A percentile compares a stretch with the other conserved stretches of the same genome.
phyloP scores from a whole-genome alignment of 2,888 invertebrate genomes.

The Iphiclides podalirius region DNA sequence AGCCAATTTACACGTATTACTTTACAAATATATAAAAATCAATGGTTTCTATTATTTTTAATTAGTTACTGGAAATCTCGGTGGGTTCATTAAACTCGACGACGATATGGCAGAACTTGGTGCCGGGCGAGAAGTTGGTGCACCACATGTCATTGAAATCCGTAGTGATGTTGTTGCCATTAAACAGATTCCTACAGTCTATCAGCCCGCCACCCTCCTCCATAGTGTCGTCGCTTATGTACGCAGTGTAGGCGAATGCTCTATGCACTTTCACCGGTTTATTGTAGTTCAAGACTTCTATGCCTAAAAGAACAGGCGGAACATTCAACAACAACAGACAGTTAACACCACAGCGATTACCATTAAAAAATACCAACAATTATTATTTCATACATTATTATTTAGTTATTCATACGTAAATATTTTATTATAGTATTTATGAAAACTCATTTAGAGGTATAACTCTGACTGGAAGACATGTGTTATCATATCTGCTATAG shows the following conservation, averaged over 20 bases:
- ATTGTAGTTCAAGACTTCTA: slow-evolving; percentile 65
- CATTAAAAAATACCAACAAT: no score
- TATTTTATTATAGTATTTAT: no score
- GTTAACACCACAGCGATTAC: no score
- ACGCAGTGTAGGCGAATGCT: slow-evolving; percentile 57
- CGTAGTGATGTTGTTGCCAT: slow-evolving; percentile 84
- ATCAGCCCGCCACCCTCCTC: slow-evolving; percentile 40
- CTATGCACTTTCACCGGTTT: slow-evolving; percentile 48
- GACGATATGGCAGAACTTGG: slow-evolving; percentile 59
- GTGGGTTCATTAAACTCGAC: slow-evolving; percentile 56
- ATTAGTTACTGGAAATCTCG: slow-evolving; percentile 64
- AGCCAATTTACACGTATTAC: no score
- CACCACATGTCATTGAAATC: slow-evolving; percentile 85
- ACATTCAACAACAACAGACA: no score
- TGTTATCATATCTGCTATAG: no score
- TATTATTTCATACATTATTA: no score
- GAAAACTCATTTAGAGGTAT: no score
- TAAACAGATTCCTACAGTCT: slow-evolving; percentile 80
- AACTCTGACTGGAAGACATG: no score
- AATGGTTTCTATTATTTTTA: no score
- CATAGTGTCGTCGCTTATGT: slow-evolving; percentile 44
- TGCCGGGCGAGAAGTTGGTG: slow-evolving; percentile 55
- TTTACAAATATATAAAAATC: no score
- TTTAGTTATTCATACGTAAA: no score
- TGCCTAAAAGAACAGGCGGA: slow-evolving; percentile 60